phyloP scores from a whole-genome alignment of 2,888 invertebrate genomes.

The Xestia sexstrigata region DNA sequence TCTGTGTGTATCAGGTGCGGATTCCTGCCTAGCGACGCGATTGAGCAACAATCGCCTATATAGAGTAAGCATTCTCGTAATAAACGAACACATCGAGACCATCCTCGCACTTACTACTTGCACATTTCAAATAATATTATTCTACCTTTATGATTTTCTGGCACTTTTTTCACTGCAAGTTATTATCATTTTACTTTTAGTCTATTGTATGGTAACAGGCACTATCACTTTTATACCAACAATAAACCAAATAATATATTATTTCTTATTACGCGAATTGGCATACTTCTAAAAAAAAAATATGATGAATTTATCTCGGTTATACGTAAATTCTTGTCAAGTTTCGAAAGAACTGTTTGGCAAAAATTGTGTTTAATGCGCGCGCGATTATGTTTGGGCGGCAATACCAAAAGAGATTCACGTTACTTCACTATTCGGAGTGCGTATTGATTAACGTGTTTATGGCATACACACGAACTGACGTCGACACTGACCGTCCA shows the following conservation, averaged over 20 bases:
- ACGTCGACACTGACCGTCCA: constrained; percentile 26
- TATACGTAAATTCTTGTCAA: constrained; percentile 26
- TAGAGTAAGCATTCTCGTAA: constrained; percentile 87
- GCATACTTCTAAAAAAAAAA: constrained; percentile 36
- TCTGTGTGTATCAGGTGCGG: constrained; percentile 89
- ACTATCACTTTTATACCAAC: constrained; percentile 26
- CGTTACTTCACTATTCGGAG: constrained; percentile 21
- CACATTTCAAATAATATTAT: constrained; percentile 54
- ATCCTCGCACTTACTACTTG: constrained; percentile 70
- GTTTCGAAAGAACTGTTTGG: constrained; percentile 32
- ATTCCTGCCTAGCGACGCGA: constrained; percentile 89
- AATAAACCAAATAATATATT: constrained; percentile 20
- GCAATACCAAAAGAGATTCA: constrained; percentile 5
- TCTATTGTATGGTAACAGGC: constrained; percentile 39
- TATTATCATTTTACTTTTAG: constrained; percentile 53
- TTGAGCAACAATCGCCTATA: constrained; percentile 89
- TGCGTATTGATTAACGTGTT: constrained; percentile 34
- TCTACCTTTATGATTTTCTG: constrained; percentile 50
- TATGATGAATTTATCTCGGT: constrained; percentile 34
- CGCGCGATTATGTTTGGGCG: constrained; percentile 45
- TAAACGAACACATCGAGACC: constrained; percentile 68
- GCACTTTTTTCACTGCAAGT: constrained; percentile 63
- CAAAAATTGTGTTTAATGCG: constrained; percentile 48
- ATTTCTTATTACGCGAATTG: constrained; percentile 43
- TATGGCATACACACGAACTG: constrained; percentile 42